Evolutionary conservation across 64 coral and sea anemone species (phyloP), one percentile per base, ranked within the genome.

Genomic region (Cladopsammia gracilis): DNA sequence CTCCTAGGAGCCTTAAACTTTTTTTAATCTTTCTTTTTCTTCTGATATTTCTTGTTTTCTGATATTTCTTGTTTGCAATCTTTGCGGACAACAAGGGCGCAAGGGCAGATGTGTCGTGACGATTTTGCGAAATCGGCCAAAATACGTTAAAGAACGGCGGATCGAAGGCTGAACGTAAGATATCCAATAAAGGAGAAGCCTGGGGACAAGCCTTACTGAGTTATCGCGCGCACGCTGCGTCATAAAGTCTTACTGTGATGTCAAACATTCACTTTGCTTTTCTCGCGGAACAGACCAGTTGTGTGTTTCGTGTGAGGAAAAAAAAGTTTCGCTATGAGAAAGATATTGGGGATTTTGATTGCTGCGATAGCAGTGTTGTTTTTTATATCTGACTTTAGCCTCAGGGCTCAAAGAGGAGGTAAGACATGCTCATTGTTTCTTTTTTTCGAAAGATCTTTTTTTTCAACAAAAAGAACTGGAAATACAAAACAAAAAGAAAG

Each of bases 211-310:
- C 45, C 23, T 25, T 70, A 70, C 34, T 34, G 34, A 34, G 34
- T 34, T 23, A 0, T 53, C 18, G 49, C 50, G 25, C 78, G 58
- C 78, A 11, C 58, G 15, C 7, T 42, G 58, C 78, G 58, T 82
- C 78, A 64, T 64, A 64, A 45, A 18, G 25, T 42, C 7, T 42
- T 25, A 58, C 43, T 61, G 56, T 79, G 23, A 60, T 11, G 53
- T 79, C 51, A 79, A 14, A 25, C 13, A 16, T 59, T 43, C 72
- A 79, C 52, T 79, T 60, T 43, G 77, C 77, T 59, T 60, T 26
- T 54, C 15, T 79, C 56, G 52, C 54, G 77, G 24, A 15, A 58
- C 53, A 3, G 7, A 60, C n/a, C 19, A 58, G 52, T 12, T 58
- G 23, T 58, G 23, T 60, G 10, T 56, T 56, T 79, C 54, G 54